Percentiles rank a stretch among this genome's conserved stretches.
phyloP scores from a whole-genome alignment of 1,140 invertebrate species.

The Notospermus geniculatus region DNA sequence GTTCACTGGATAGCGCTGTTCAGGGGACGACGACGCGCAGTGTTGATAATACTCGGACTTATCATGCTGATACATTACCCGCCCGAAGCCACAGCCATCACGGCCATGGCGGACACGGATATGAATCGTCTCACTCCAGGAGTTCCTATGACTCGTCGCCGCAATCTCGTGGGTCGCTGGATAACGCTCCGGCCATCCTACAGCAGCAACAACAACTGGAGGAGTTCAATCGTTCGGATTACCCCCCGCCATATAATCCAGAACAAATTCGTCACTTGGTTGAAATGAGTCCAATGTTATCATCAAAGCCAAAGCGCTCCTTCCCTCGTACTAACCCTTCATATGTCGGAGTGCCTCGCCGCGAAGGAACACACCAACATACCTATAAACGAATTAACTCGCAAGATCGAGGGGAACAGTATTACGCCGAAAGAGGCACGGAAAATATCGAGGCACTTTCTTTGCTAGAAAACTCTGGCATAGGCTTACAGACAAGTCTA shows the following conservation, averaged over 20 bases:
- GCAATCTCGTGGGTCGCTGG: constrained; percentile 3
- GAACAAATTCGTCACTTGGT: no score
- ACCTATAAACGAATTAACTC: constrained; percentile 44
- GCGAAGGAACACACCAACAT: constrained; percentile 31
- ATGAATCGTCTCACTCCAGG: constrained; percentile 6
- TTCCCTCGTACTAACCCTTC: constrained; percentile 55
- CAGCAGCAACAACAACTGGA: not conserved
- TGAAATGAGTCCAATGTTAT: no score
- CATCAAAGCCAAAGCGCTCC: constrained; percentile 43
- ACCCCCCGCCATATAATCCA: no score
- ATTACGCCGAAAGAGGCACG: constrained; percentile 18
- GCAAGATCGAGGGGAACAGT: constrained; percentile 27
- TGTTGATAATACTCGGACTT: constrained; percentile 3
- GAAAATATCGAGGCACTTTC: no score
- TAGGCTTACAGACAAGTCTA: no score
- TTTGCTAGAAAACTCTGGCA: no score
- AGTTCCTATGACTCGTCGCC: constrained; percentile 10
- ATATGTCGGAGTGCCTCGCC: constrained; percentile 44
- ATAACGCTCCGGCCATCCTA: not conserved
- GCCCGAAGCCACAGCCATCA: no score
- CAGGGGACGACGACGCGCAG: not conserved
- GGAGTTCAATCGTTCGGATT: constrained; percentile 1
- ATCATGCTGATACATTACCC: constrained; percentile 1
- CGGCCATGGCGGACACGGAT: not conserved
- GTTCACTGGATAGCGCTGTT: not conserved